A percentile compares a stretch with the other conserved stretches of the same genome.
phyloP scores from a whole-genome alignment of 2,888 invertebrate species.

The Luperina testacea region DNA sequence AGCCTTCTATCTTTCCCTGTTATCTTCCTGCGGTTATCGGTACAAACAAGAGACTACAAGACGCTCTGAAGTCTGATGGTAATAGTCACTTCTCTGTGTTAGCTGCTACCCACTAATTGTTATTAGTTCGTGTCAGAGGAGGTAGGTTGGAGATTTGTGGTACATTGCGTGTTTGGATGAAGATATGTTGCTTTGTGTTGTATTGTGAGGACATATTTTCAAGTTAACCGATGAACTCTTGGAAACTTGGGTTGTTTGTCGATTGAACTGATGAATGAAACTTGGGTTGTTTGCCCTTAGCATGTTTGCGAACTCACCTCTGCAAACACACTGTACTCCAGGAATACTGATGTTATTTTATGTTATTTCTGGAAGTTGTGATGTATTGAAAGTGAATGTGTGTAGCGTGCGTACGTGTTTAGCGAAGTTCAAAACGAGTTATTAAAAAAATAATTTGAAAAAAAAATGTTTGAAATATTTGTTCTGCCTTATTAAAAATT shows the following conservation, averaged over 20 bases:
- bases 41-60: constrained; percentile 43
- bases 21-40: constrained; percentile 26
- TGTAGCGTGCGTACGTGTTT: background rate
- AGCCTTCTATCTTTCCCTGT: background rate
- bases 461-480: no score
- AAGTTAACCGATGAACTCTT: background rate
- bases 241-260: background rate
- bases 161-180: constrained; percentile 1
- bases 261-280: background rate
- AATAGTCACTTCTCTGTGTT: constrained; percentile 38
- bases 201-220: no score
- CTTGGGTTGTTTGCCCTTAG: background rate
- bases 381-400: background rate
- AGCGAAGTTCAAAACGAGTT: background rate
- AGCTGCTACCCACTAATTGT: constrained; percentile 15
- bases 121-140: constrained; percentile 11
- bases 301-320: background rate
- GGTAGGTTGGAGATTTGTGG: constrained; percentile 21
- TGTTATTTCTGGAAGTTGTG: background rate
- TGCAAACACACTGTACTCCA: background rate
- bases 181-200: constrained; percentile 1
- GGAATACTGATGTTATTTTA: background rate
- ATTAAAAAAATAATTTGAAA: background rate
- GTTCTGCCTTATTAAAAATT: background rate
- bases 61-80: constrained; percentile 16